Evolutionary conservation across 2,888 invertebrate genomes (phyloP), one percentile per base, ranked within the genome.

Genomic region (Sicus ferrugineus): DNA sequence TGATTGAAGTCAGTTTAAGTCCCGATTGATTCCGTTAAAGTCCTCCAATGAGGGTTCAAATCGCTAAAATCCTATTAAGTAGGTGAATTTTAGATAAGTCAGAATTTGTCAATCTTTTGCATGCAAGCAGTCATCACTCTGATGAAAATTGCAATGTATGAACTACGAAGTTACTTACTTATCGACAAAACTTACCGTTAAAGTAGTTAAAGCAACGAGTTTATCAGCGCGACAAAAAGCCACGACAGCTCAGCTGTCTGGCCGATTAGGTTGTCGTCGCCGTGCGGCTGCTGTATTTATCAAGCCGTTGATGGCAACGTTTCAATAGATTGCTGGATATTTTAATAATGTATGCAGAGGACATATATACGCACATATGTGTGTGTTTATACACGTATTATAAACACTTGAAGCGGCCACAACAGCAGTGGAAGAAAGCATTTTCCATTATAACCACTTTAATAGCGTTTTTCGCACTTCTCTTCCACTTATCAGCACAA

Each of bases 291-390:
- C n/a, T 56, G 28, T 56, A 9, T 56, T 56, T 46, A 21, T 21
- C 5, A 59, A 59, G 16, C n/a, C 48, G 46, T 48, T 48, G 63
- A 30, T 16, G 9, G 63, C 63, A 31, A 59, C 52, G 56, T 61
- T n/a, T 7, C 48, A 63, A 48, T 63, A 38, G 42, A 2, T 46
- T 46, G 6, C 46, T 46, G 62, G 46, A 62, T 46, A 46, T 62
- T 62, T 31, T 62, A 34, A n/a, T 58, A 62, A 67, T 66, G 66
- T 70, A 67, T 21, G 19, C 42, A 62, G 42, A n/a, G n/a, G 59
- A 54, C 23, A 54, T 61, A 61, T 42, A 11, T 61, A 59, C 38
- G 23, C 61, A 56, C 21, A 48, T 63, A 63, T 63, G 19, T 30
- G 28, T 52, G 11, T 23, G 31, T 54, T 46, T 56, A 67, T 58